phyloP scores from a whole-genome alignment of 2,888 invertebrate genomes.

The Drosophila phalerata region DNA sequence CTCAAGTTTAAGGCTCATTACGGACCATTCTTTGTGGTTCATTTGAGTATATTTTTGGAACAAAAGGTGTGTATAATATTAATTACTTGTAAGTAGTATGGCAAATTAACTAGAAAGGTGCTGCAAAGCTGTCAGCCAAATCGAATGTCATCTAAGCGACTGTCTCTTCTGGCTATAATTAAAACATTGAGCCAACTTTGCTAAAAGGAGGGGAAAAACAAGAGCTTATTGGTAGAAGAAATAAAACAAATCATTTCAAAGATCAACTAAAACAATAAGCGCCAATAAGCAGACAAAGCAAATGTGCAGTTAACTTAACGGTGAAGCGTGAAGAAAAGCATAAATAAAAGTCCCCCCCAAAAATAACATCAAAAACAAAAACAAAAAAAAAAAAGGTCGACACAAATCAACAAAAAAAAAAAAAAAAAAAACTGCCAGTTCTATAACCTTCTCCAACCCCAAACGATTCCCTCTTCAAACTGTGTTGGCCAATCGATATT shows the following conservation, averaged over 20 bases:
- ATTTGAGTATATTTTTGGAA: background rate
- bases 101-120: conserved; percentile 10
- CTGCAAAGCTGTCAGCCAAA: conserved; percentile 34
- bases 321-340: conserved; percentile 75
- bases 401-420: conserved; percentile 36
- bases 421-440: conserved; percentile 34
- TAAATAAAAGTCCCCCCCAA: conserved; percentile 64
- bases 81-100: conserved; percentile 11
- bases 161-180: conserved; percentile 45
- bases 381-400: conserved; percentile 31
- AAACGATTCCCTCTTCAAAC: background rate
- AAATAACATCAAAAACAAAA: conserved; percentile 3
- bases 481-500: conserved; percentile 52
- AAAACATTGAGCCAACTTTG: conserved; percentile 44
- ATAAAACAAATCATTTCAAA: conserved; percentile 71
- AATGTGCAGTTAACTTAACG: conserved; percentile 82
- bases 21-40: conserved; percentile 14
- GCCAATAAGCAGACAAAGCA: conserved; percentile 75
- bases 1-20: conserved; percentile 4
- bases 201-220: no score
- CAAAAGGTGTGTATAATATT: conserved; percentile 28
- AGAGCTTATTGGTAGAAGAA: background rate
- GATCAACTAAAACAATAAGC: conserved; percentile 76
- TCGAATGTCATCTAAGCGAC: conserved; percentile 26
- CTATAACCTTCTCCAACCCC: conserved; percentile 23